Base-by-base conservation (phyloP, 1,140 invertebrate species). In the Sycophaga agraensis region DNA sequence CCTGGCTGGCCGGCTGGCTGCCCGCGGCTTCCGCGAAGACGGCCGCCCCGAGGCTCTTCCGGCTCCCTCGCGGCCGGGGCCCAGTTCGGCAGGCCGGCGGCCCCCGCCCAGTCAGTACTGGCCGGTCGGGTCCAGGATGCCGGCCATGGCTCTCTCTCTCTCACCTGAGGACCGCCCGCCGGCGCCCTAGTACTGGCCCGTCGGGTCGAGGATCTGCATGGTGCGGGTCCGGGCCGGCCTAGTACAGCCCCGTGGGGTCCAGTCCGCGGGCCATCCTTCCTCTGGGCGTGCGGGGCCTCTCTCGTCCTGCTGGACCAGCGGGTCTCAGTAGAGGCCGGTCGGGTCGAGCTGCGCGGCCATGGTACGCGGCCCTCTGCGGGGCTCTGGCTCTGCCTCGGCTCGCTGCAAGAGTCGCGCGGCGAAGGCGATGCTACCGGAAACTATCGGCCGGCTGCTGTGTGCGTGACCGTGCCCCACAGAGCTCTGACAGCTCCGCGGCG, bases 391-490 rank as follows among this genome's bases (percentile, higher is more conserved):
- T n/a, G n/a, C n/a, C n/a, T n/a, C n/a, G n/a, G n/a, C n/a, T n/a
- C n/a, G n/a, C n/a, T n/a, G n/a, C n/a, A n/a, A n/a, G n/a, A n/a
- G n/a, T n/a, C n/a, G n/a, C n/a, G n/a, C n/a, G n/a, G 28, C 53
- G 40, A 28, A 17, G 50, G 34, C 12, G 45, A 59, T 26, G 69
- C 63, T 72, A 74, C 73, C 71, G 73, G 70, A 75, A 75, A 73
- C 62, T 57, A 43, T n/a, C n/a, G 71, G 66, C 5, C 71, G 59
- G 67, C 73, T 76, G 69, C 70, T 78, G 72, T 70, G 72, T 54
- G 78, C 78, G 76, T 80, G 75, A 79, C 74, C 77, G 79, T 78
- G 78, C 74, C 79, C 79, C 78, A 80, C 74, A 80, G 79, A 80
- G 79, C 78, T 81, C 79, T 81, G 79, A 80, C 79, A 81, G 78